A percentile compares a stretch with the other conserved stretches of the same genome.
Evolutionary conservation across 2,797 vertebrate species (phyloP).

Genomic region (Pantherophis alleghaniensis): DNA sequence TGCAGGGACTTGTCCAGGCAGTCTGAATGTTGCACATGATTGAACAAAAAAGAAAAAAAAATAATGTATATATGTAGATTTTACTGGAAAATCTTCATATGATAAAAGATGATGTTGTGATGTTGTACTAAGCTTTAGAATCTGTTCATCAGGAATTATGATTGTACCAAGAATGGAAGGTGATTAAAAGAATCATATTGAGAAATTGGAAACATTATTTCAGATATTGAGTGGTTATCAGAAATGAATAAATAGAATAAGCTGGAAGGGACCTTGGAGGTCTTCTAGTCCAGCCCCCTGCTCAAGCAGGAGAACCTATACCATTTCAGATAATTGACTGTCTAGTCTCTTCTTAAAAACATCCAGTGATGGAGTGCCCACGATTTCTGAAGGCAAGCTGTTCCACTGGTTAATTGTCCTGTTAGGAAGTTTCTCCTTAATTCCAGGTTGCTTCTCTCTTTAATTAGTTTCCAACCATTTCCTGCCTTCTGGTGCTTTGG

Average conservation of each 20-base stretch:
- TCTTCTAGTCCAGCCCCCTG: background rate
- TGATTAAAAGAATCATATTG: background rate
- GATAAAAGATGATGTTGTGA: background rate
- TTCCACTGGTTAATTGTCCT: background rate
- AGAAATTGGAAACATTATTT: background rate
- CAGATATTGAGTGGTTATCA: background rate
- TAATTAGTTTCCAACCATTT: background rate
- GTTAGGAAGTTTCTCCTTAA: background rate
- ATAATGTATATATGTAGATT: background rate
- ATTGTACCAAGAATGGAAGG: background rate
- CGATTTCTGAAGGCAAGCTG: too few species aligned
- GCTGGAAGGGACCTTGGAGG: background rate
- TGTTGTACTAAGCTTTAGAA: background rate
- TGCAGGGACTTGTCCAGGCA: background rate
- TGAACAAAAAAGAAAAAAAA: background rate
- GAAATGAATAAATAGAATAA: background rate
- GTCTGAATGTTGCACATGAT: background rate
- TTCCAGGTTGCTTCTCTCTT: background rate
- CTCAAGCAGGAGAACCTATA: background rate
- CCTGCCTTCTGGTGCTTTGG: background rate
- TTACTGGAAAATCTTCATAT: background rate
- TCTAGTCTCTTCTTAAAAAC: background rate
- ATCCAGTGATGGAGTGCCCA: background rate
- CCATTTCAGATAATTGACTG: background rate
- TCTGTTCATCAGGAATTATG: background rate